Conservation (phyloP, 2,797 vertebrate species). For the Sebastes alutus region DNA sequence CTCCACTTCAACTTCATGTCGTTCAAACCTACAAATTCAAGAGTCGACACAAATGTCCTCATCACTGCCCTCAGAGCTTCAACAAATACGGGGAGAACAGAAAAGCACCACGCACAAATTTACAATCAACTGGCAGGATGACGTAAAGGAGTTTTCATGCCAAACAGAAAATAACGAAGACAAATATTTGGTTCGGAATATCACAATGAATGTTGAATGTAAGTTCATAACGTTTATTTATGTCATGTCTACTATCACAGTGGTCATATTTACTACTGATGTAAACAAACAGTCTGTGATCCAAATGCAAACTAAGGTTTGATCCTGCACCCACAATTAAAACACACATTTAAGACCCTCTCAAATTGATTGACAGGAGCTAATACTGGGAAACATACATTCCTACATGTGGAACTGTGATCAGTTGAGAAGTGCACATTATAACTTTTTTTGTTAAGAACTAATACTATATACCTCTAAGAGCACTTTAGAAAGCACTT, state of each 20-base stretch:
- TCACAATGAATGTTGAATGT: constrained; percentile 68
- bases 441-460: not conserved
- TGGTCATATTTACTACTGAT: not conserved
- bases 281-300: not conserved
- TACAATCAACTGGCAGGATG: constrained; percentile 6
- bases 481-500: accelerated
- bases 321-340: not conserved
- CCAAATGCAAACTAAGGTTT: not conserved
- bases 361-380: not conserved
- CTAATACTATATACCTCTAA: not conserved
- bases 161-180: not conserved
- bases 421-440: not conserved
- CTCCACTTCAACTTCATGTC: constrained; percentile 45
- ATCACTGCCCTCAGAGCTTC: accelerated
- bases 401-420: not conserved
- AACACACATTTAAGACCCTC: not conserved
- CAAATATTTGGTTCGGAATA: constrained; percentile 3
- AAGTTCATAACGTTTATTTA: constrained; percentile 35
- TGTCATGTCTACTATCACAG: not conserved
- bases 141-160: constrained; percentile 63
- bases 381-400: not conserved
- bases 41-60: accelerated
- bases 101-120: not conserved
- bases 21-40: not conserved
- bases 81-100: accelerated